These are phyloP conservation scores for Poicephalus gulielmi DNA, from an alignment of 2,113 vertebrate genomes.

Conservation along the genomic window DNA sequence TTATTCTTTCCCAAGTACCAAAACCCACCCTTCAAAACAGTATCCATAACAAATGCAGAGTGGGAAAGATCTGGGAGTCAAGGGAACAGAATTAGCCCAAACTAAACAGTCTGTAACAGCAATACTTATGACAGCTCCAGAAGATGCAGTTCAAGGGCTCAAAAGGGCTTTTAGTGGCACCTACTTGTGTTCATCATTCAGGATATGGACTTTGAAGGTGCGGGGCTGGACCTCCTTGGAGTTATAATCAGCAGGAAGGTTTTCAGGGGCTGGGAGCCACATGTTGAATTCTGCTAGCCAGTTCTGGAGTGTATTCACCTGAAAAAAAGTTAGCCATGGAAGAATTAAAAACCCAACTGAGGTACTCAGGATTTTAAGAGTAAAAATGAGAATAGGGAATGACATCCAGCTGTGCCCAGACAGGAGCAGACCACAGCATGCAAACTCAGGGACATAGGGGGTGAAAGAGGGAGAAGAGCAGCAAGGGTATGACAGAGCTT, in stretches of 20 bases:
- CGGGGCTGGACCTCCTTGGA: constrained; percentile 82
- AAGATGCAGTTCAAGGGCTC: neutral
- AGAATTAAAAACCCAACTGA: neutral
- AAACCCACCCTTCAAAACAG: neutral
- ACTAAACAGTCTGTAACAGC: neutral
- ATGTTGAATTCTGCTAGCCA: constrained; percentile 97
- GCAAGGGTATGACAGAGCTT: neutral
- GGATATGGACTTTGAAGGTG: constrained; percentile 91
- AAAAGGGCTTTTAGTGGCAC: constrained; percentile 40
- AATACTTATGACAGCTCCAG: neutral
- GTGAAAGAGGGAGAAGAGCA: neutral
- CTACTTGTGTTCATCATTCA: constrained; percentile 98
- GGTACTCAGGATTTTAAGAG: neutral
- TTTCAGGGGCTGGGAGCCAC: constrained; percentile 92
- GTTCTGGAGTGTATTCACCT: constrained; percentile 99
- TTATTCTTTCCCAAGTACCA: neutral
- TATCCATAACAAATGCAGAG: neutral
- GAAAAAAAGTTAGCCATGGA: constrained; percentile 31
- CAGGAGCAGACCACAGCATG: neutral
- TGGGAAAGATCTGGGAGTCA: neutral
- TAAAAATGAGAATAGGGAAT: neutral
- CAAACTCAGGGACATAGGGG: neutral
- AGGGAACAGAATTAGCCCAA: neutral
- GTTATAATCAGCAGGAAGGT: constrained; percentile 84
- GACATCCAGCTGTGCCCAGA: neutral